Evolutionary conservation across 1,140 invertebrate species (phyloP), one percentile per base, ranked within the genome.

Genomic region (Drosophila subpulchrella): DNA sequence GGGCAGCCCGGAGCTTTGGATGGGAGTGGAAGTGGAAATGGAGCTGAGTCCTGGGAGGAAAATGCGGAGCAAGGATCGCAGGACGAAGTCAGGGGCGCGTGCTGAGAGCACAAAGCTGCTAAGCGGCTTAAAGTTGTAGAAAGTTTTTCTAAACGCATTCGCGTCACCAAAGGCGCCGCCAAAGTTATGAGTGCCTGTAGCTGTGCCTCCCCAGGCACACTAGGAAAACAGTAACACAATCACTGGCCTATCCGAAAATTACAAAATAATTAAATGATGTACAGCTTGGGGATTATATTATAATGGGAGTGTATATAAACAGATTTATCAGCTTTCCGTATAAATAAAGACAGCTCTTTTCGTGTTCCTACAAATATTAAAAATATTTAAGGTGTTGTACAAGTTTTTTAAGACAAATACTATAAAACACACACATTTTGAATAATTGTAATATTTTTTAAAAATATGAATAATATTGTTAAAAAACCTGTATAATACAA

Each of bases 41-140:
- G 48, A 39, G 39, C 3, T 30, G 39, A 10, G 13, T 17, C 24
- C 6, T n/a, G 36, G 13, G 6, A 48, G 11, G 11, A 12, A 20
- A 36, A 36, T 0, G 0, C 15, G 54, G 3, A 6, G n/a, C 8
- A 30, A 32, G 39, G 20, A 36, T 53, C 50, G 39, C 20, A 39
- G 15, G 55, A 44, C 38, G 27, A 42, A 42, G 55, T 17, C 20
- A 42, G 47, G 50, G 68, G 72, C 44, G 82, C 68, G 75, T 86
- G 82, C 70, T 79, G 86, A 88, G 85, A 84, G 80, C 81, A 75
- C 68, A 89, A 89, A 89, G 81, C 84, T 89, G 82, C 80, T 89
- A 89, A 89, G 84, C 84, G 84, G 84, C 84, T 89, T 89, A 89
- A 84, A 89, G 84, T 89, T 89, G 85, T 89, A 89, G 81, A 89